phyloP scores from a whole-genome alignment of 2,888 invertebrate genomes.

The Danaus chrysippus region DNA sequence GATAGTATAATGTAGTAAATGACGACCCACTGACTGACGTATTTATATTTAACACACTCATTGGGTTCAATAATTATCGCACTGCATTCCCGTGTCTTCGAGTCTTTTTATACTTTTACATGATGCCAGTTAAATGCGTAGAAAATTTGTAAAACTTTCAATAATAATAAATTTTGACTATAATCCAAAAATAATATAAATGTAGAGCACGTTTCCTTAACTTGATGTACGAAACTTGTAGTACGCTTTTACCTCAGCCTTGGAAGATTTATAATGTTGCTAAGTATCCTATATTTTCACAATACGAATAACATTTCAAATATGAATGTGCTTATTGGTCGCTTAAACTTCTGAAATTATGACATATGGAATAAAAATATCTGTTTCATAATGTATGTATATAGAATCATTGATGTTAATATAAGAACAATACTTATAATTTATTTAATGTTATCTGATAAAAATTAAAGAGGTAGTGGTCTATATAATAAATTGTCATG shows the following conservation, averaged over 20 bases:
- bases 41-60: conserved; percentile 59
- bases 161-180: conserved; percentile 1
- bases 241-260: conserved; percentile 5
- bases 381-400: too few species aligned
- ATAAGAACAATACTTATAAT: too few species aligned
- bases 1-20: conserved; percentile 49
- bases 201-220: background rate
- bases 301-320: too few species aligned
- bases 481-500: too few species aligned
- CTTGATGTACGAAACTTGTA: background rate
- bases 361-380: too few species aligned
- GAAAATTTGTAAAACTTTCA: background rate
- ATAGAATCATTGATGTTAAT: too few species aligned
- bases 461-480: too few species aligned
- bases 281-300: too few species aligned
- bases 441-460: too few species aligned
- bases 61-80: conserved; percentile 44
- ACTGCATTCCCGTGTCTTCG: conserved; percentile 15
- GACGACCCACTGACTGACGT: conserved; percentile 72
- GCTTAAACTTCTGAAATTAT: too few species aligned
- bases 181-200: background rate
- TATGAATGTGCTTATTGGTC: too few species aligned
- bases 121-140: background rate
- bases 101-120: conserved; percentile 13
- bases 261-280: background rate